Evolutionary conservation across 2,797 vertebrate genomes (phyloP), one percentile per base, ranked within the genome.

Genomic region (Pelochelys cantorii): DNA sequence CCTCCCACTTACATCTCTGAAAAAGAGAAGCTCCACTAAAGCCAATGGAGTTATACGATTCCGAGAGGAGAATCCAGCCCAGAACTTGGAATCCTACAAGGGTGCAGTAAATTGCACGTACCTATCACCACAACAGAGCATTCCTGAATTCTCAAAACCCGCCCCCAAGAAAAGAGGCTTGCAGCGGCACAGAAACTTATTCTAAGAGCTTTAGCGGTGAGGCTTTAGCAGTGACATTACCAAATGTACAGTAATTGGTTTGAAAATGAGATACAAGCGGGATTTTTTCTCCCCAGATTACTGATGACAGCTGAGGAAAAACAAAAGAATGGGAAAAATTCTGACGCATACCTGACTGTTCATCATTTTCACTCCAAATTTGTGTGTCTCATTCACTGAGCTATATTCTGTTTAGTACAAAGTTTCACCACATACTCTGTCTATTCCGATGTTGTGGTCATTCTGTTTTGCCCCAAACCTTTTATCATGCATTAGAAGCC

Each of bases 181-280:
- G 14, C 48, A 84, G 29, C 5, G 78, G 15, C 3, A 25, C 11
- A 75, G 57, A 81, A 78, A 60, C 3, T 5, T 9, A 1, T 79
- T 75, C 57, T 34, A 81, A 57, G 42, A 5, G 0, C 22, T 80
- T 48, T 22, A 62, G 25, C 31, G 52, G 81, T 29, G 62, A 34
- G 81, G 81, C 37, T 82, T 31, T 60, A 42, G 81, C 57, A 82
- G 59, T 59, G 42, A 52, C 37, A 82, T 57, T 82, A 60, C 37
- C 80, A 52, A 57, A 31, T 62, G 27, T 60, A 82, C 56, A 48
- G 25, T 92, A 95, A 91, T 84, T 87, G 90, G 85, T 94, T 79
- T 85, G 74, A 77, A 92, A 96, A 96, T 95, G 90, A 96, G 94
- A 91, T 95, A 96, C 94, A 88, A 18, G 37, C 62, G 83, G 94